A percentile compares a stretch with the other conserved stretches of the same genome.
Conservation (phyloP, 2,113 vertebrate species). For the Cryptomyrus ogoouensis region DNA sequence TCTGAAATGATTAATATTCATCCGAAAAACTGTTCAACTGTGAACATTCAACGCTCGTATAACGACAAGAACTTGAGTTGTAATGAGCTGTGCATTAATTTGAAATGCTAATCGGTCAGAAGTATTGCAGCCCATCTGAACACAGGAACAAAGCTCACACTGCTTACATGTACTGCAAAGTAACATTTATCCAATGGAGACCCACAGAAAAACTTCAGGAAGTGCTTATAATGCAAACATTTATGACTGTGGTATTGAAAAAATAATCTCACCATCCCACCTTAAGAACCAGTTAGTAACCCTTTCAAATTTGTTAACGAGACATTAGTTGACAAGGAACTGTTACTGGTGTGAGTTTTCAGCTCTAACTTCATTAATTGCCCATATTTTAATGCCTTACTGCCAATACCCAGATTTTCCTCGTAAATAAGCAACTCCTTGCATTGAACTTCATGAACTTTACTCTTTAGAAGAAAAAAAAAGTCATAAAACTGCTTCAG, state of each 20-base stretch:
- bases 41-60: not conserved
- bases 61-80: not conserved
- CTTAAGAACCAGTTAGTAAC: not conserved
- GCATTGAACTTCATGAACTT: not conserved
- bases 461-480: not conserved
- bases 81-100: not conserved
- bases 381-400: not conserved
- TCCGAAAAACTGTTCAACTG: not conserved
- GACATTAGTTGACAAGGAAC: not conserved
- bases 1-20: conserved; percentile 4
- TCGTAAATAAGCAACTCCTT: not conserved
- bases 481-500: not conserved
- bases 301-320: not conserved
- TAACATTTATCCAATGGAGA: not conserved
- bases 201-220: not conserved
- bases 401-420: not conserved
- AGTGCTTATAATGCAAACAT: not conserved
- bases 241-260: not conserved
- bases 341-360: not conserved
- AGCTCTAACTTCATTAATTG: not conserved
- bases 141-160: not conserved
- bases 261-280: not conserved
- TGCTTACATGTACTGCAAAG: not conserved
- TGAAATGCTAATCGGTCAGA: not conserved
- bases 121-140: not conserved